Percentiles rank a stretch among this genome's conserved stretches.
phyloP scores from a whole-genome alignment of 2,113 vertebrate genomes.

The Ceyx cyanopectus region DNA sequence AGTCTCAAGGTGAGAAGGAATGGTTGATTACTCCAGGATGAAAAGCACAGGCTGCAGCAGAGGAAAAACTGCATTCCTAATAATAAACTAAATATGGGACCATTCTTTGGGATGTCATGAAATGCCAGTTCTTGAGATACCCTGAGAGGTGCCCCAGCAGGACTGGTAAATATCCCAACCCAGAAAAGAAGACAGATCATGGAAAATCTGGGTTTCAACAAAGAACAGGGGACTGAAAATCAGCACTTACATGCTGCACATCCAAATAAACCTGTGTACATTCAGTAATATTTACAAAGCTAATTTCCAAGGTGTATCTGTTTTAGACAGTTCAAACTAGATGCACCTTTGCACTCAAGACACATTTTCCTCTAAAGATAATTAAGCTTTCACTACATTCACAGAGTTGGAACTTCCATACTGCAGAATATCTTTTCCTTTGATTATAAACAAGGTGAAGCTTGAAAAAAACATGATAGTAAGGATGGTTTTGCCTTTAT shows the following conservation, averaged over 20 bases:
- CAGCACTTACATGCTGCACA: not conserved
- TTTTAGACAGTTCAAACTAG: not conserved
- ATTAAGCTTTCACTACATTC: not conserved
- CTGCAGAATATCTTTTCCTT: not conserved
- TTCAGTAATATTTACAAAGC: not conserved
- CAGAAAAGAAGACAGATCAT: not conserved
- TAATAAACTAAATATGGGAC: not conserved
- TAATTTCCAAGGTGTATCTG: not conserved
- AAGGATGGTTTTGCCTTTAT: not conserved
- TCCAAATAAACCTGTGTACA: not conserved
- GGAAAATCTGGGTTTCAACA: not conserved
- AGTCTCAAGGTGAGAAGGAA: not conserved
- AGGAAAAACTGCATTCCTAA: not conserved
- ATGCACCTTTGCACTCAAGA: not conserved
- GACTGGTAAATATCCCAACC: not conserved
- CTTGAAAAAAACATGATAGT: fast-evolving
- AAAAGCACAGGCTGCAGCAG: not conserved
- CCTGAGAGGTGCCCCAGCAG: not conserved
- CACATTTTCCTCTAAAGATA: not conserved
- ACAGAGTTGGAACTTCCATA: not conserved
- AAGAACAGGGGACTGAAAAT: not conserved
- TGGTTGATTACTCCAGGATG: not conserved
- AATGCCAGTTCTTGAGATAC: not conserved
- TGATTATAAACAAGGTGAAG: not conserved
- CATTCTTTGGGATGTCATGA: not conserved